A percentile compares a stretch with the other conserved stretches of the same genome.
Evolutionary conservation across 2,797 vertebrate genomes (phyloP).

Genomic region (Selene dorsalis): DNA sequence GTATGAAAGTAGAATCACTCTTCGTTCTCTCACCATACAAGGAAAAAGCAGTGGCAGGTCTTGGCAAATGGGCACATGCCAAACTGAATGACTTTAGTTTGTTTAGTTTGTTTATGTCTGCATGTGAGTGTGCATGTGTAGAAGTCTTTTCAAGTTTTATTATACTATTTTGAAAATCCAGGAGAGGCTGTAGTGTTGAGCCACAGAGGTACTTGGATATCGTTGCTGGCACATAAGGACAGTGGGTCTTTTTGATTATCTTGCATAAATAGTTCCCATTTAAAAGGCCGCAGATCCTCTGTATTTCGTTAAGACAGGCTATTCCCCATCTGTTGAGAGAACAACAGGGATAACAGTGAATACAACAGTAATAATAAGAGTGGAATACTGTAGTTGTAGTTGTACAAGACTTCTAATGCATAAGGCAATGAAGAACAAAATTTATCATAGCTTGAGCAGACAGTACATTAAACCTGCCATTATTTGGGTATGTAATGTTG

Average conservation of each 20-base stretch:
- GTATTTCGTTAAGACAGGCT: slow-evolving; percentile 84
- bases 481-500: neutral
- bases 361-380: slow-evolving; percentile 42
- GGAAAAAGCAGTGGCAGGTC: slow-evolving; percentile 71
- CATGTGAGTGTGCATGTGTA: slow-evolving; percentile 33
- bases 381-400: neutral
- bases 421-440: slow-evolving; percentile 23
- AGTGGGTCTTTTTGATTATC: slow-evolving; percentile 74
- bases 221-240: slow-evolving; percentile 69
- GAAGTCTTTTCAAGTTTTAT: slow-evolving; percentile 72
- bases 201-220: slow-evolving; percentile 65
- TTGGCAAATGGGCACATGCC: slow-evolving; percentile 80
- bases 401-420: slow-evolving; percentile 3
- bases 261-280: slow-evolving; percentile 72
- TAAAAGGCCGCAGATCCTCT: slow-evolving; percentile 67
- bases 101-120: slow-evolving; percentile 64
- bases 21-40: slow-evolving; percentile 72
- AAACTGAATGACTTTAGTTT: slow-evolving; percentile 62
- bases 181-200: slow-evolving; percentile 60
- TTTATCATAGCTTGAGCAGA: slow-evolving; percentile 25
- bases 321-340: slow-evolving; percentile 88
- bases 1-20: slow-evolving; percentile 52
- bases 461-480: slow-evolving; percentile 14
- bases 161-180: slow-evolving; percentile 64
- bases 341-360: slow-evolving; percentile 74